phyloP scores from a whole-genome alignment of 2,113 vertebrate genomes.

The Taurulus bubalis region DNA sequence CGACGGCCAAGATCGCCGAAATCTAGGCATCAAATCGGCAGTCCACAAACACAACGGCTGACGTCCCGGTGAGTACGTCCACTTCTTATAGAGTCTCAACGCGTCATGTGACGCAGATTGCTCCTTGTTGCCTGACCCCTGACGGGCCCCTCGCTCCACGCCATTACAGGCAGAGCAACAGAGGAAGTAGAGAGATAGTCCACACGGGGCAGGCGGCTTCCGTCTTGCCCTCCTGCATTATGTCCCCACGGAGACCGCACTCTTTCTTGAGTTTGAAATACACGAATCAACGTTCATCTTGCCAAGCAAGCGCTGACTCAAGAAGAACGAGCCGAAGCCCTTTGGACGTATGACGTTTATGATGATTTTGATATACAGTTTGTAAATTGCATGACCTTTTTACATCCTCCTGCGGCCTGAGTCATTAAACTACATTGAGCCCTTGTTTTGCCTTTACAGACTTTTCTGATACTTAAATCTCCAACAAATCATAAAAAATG shows the following conservation, averaged over 20 bases:
- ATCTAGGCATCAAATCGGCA: neutral
- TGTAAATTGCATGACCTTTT: neutral
- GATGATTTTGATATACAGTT: neutral
- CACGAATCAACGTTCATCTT: neutral
- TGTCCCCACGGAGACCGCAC: neutral
- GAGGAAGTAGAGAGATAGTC: too few relatives aligned
- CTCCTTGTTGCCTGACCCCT: too few relatives aligned
- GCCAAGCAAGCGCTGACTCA: neutral
- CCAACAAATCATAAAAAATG: neutral
- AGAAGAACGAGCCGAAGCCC: neutral
- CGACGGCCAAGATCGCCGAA: neutral
- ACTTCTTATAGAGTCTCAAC: too few relatives aligned
- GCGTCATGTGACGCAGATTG: too few relatives aligned
- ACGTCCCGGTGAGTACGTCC: too few relatives aligned
- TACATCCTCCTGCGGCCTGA: neutral
- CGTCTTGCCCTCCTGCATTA: neutral
- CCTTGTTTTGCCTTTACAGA: neutral
- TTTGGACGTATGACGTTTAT: neutral
- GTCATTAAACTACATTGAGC: neutral
- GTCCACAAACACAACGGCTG: too few relatives aligned
- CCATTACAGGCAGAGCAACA: too few relatives aligned
- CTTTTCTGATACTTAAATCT: too few relatives aligned
- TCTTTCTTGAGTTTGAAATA: neutral
- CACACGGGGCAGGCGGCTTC: neutral
- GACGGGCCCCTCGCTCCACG: too few relatives aligned